Base-by-base conservation (phyloP, 2,888 invertebrate species). In the Hartigia nigra region DNA sequence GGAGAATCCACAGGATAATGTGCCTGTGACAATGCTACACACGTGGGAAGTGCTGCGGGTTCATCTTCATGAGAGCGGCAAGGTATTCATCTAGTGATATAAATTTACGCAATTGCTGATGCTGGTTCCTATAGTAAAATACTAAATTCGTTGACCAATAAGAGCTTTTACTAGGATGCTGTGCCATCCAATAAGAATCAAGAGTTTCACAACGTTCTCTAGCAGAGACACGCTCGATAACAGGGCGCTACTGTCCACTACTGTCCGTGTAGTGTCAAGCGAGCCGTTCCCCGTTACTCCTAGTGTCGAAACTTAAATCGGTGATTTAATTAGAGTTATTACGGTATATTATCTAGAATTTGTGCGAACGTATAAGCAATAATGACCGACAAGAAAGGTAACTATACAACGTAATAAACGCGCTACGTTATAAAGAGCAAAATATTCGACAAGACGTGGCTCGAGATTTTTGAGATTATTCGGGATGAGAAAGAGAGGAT, bases 311-410 rank as follows among this genome's bases (percentile, higher is more conserved):
- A 85, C 85, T 86, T 80, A 85, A 88, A 86, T 85, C 81, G 85
- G 88, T 88, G 88, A 88, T 85, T 87, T 85, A 86, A 86, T 87
- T 87, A 86, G 86, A 80, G 85, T 55, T 55, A 84, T 85, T 86
- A 85, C 81, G 82, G 85, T 86, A 85, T 86, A 87, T 87, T 87
- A 87, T 86, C 86, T 88, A 87, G 82, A 86, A 86, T 87, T 85
- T 86, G 77, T 70, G 79, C 69, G 79, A 77, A 77, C 72, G 86
- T 84, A 86, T 88, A 90, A 91, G 90, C 90, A 90, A 91, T 90
- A 91, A 91, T 91, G 91, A 89, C 91, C 87, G 91, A 91, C 91
- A 91, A 91, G 86, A 91, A 91, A 91, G 91, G 91, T 91, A 91
- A 91, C 86, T 91, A 91, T 91, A 86, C 55, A 23, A 55, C 55